Evolutionary conservation across 2,888 invertebrate genomes (phyloP).

Genomic region (Campoplex nolae): DNA sequence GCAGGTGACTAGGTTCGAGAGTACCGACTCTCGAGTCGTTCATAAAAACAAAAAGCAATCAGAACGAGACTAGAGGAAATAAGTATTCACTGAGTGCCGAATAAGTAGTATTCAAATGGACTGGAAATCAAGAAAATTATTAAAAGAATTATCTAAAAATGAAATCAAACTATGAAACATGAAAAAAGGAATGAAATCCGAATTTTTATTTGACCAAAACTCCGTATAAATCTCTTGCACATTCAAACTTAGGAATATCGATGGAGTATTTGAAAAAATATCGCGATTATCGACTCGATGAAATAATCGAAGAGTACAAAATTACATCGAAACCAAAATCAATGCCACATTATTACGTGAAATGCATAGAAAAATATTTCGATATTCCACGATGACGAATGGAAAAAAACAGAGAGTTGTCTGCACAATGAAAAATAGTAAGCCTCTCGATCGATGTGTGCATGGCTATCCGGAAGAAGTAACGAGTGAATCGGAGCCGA

Average conservation of each 20-base stretch:
- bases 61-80: background rate
- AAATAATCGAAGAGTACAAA: background rate
- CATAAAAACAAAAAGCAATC: background rate
- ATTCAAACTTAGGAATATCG: no score
- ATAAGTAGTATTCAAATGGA: no score
- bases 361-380: background rate
- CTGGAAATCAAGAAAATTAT: background rate
- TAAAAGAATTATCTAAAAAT: background rate
- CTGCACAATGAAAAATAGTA: background rate
- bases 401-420: background rate
- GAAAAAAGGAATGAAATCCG: background rate
- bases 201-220: no score
- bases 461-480: constrained; percentile 45
- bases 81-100: background rate
- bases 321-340: background rate
- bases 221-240: no score
- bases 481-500: constrained; percentile 46
- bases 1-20: constrained; percentile 29
- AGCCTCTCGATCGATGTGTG: constrained; percentile 24
- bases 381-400: background rate
- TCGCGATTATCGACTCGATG: background rate
- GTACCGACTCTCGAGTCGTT: background rate
- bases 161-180: no score
- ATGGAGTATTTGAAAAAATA: no score
- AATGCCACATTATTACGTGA: background rate